Evolutionary conservation across 1,140 invertebrate genomes (phyloP).

Genomic region (Drosophila setifemur): DNA sequence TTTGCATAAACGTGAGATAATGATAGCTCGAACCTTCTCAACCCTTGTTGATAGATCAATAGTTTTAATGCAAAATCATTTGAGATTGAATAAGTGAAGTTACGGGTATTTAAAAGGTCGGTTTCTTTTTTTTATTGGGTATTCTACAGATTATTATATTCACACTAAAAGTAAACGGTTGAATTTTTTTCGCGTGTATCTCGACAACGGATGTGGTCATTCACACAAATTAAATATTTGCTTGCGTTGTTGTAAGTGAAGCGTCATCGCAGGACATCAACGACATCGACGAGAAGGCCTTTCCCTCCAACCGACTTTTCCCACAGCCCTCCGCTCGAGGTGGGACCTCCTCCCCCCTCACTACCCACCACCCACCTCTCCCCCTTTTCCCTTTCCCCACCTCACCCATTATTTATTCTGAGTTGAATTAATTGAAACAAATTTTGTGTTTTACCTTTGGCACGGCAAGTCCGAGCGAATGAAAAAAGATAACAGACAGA

Average conservation of each 20-base stretch:
- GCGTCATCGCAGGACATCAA: slow-evolving; percentile 37
- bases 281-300: slow-evolving; percentile 7
- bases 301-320: neutral
- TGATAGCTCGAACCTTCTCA: too few species aligned
- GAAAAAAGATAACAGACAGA: slow-evolving; percentile 7
- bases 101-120: too few species aligned
- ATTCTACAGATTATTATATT: too few species aligned
- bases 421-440: slow-evolving; percentile 52
- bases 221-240: slow-evolving; percentile 77
- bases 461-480: neutral
- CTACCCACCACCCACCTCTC: neutral
- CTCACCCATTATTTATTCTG: slow-evolving; percentile 5
- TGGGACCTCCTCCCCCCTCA: neutral
- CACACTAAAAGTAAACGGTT: too few species aligned
- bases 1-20: too few species aligned
- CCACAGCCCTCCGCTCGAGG: too few species aligned
- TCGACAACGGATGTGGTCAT: slow-evolving; percentile 57
- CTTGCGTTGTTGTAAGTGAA: slow-evolving; percentile 46
- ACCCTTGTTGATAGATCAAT: too few species aligned
- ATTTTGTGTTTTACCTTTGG: slow-evolving; percentile 23
- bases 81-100: too few species aligned
- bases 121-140: too few species aligned
- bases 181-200: too few species aligned
- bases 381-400: neutral
- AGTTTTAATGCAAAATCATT: too few species aligned